Base-by-base conservation (phyloP, 2,888 invertebrate species). In the Heliconius aoede region DNA sequence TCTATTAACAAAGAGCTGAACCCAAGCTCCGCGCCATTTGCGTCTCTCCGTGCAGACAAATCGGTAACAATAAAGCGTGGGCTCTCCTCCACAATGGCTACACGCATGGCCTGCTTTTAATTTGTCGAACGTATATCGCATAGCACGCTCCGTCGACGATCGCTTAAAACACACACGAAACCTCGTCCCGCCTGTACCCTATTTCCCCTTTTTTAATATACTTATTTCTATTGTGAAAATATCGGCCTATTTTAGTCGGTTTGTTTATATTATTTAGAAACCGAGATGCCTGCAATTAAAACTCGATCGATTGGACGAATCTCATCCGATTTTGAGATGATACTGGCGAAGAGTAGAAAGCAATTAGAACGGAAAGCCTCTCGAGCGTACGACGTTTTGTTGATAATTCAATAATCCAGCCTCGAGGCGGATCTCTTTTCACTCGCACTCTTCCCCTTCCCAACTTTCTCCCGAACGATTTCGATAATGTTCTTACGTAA, bases 101-200 rank as follows among this genome's bases (percentile, higher is more conserved):
- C 85, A 90, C 92, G 94, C 93, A 91, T 92, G 90, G 91, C 85
- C 91, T 91, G 90, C 87, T 94, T 94, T 94, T 94, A 94, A 94
- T 94, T 94, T 94, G 88, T 90, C 91, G 87, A 89, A 89, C 90
- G 90, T 87, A 87, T 89, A 90, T 89, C 89, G 87, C 87, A 88
- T 89, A 88, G 87, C 83, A 81, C 86, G 86, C 86, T 85, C 85
- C 85, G 83, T 74, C 84, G 85, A 84, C 84, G 83, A 86, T 86
- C 89, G 89, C 88, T 91, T 92, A 90, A 90, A 92, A 93, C n/a
- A 91, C 91, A 90, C 88, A 81, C 87, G 88, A 89, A 91, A 91
- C 90, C 89, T 86, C 86, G 71, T 82, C 83, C 81, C 82, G 78
- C 82, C 82, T 65, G 32, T 58, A 24, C 71, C 32, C 61, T 51